Conservation (phyloP, 1,140 invertebrate species). For the Spodoptera frugiperda region DNA sequence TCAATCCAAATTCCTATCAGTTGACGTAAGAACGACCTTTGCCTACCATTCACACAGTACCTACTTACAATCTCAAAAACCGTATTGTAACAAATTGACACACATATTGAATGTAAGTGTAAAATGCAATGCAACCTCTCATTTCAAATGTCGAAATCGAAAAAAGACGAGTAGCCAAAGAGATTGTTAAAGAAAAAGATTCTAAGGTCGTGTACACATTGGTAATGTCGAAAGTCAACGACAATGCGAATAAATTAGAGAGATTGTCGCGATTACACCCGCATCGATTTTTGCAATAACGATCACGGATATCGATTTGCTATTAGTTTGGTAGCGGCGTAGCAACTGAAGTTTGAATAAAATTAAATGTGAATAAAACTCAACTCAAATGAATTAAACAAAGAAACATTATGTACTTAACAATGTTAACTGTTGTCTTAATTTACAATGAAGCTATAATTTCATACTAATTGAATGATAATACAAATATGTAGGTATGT, state of each 20-base stretch:
- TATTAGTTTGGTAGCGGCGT: conserved; percentile 4
- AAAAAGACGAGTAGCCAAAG: conserved; percentile 22
- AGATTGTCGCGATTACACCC: conserved; percentile 33
- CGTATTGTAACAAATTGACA: conserved; percentile 27
- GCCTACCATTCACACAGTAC: not conserved
- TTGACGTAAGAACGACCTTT: conserved; percentile 26
- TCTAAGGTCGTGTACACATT: conserved; percentile 24
- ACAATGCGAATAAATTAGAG: conserved; percentile 19
- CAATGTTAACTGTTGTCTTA: no score
- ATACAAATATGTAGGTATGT: no score
- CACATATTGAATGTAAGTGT: not conserved
- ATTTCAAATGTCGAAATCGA: conserved; percentile 11
- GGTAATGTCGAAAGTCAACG: conserved; percentile 27
- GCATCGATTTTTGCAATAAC: conserved; percentile 30
- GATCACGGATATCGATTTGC: conserved; percentile 27
- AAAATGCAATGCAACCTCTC: not conserved
- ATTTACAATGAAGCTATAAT: no score
- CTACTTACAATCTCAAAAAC: conserved; percentile 3
- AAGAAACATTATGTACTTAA: not conserved
- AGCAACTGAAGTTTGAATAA: not conserved
- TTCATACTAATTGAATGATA: no score
- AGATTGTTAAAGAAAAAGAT: not conserved
- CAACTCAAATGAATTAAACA: not conserved
- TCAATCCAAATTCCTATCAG: conserved; percentile 34
- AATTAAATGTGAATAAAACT: not conserved